A percentile compares a stretch with the other conserved stretches of the same genome.
phyloP scores from a whole-genome alignment of 2,113 vertebrate species.

The Charina bottae region DNA sequence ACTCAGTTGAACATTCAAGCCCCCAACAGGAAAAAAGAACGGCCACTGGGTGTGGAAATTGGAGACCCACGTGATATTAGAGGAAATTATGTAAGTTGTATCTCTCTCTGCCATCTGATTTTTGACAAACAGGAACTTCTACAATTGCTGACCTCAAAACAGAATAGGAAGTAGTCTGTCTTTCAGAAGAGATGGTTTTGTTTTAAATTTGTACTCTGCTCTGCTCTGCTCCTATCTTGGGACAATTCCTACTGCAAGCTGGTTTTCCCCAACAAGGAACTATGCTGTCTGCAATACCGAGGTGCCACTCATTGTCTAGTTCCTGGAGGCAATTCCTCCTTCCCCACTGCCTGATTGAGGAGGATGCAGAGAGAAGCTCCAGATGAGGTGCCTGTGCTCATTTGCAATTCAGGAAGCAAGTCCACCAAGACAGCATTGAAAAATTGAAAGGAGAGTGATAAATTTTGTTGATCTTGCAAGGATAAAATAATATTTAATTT shows the following conservation, averaged over 20 bases:
- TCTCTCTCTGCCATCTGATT: not conserved
- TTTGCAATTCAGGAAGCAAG: constrained; percentile 27
- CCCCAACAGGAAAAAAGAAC: not conserved
- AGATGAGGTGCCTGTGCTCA: not conserved
- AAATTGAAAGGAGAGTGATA: constrained; percentile 21
- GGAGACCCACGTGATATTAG: not conserved
- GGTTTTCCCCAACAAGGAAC: not conserved
- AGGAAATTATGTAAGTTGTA: not conserved
- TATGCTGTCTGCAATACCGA: not conserved
- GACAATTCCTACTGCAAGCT: not conserved
- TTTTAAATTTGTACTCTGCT: not conserved
- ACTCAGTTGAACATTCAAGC: not conserved
- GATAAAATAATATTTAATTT: constrained; percentile 1
- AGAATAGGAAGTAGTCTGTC: constrained; percentile 3
- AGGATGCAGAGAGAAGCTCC: not conserved
- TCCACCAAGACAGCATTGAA: not conserved
- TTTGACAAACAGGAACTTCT: not conserved
- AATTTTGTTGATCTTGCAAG: rapidly evolving
- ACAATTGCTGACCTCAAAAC: not conserved
- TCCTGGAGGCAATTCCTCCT: not conserved
- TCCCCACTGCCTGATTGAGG: not conserved
- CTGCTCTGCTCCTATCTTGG: not conserved
- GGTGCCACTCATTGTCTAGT: not conserved
- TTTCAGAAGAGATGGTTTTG: not conserved
- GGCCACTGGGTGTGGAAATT: not conserved